A percentile compares a stretch with the other conserved stretches of the same genome.
Evolutionary conservation across 1,140 invertebrate genomes (phyloP).

Genomic region (Maniola jurtina): DNA sequence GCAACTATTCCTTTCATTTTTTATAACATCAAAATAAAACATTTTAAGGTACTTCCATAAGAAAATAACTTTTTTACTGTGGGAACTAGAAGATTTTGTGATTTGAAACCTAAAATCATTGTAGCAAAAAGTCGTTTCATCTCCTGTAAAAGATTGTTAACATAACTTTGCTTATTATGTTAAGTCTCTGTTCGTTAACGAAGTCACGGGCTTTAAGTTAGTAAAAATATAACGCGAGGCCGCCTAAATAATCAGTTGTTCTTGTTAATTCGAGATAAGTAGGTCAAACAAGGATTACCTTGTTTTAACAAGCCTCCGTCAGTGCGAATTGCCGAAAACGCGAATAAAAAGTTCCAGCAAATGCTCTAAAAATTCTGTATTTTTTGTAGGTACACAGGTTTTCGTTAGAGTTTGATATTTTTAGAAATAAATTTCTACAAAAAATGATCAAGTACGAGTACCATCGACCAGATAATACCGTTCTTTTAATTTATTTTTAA

Average conservation of each 20-base stretch:
- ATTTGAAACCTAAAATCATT: no score
- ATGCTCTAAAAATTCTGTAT: not conserved
- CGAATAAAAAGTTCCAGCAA: not conserved
- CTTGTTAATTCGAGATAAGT: constrained; percentile 17
- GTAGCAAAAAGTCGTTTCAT: no score
- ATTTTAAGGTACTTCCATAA: not conserved
- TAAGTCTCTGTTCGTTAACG: not conserved
- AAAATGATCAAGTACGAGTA: no score
- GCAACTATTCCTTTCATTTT: constrained; percentile 5
- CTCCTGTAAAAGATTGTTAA: not conserved
- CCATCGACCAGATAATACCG: no score
- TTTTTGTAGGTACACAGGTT: not conserved
- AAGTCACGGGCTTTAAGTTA: not conserved
- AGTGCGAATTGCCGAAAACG: constrained; percentile 1
- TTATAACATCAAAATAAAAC: constrained; percentile 2
- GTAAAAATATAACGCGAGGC: constrained; percentile 3
- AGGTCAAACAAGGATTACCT: constrained; percentile 18
- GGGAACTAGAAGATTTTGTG: no score
- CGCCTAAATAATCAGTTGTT: constrained; percentile 12
- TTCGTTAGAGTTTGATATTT: not conserved
- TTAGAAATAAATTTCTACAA: no score
- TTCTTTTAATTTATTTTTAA: not conserved
- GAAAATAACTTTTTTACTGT: not conserved
- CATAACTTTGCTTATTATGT: not conserved
- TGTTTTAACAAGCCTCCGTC: constrained; percentile 8